These are phyloP conservation scores for Pachyrhynchus sulphureomaculatus DNA, from an alignment of 1,140 invertebrate genomes.

Conservation along the genomic window DNA sequence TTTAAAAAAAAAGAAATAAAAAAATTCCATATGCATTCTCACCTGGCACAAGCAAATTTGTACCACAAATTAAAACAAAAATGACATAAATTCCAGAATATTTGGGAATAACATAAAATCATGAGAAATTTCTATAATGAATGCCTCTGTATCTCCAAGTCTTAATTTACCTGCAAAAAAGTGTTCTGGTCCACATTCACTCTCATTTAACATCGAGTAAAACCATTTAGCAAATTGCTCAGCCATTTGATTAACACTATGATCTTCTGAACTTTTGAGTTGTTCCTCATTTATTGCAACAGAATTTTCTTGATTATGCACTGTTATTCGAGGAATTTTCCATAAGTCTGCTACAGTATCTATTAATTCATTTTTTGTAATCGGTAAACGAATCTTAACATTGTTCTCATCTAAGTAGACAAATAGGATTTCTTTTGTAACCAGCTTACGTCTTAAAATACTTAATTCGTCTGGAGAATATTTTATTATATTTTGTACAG, in stretches of 20 bases:
- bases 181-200: constrained; percentile 55
- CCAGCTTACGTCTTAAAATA: constrained; percentile 51
- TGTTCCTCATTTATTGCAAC: neutral
- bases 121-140: too few species aligned
- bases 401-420: constrained; percentile 52
- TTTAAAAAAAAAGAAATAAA: too few species aligned
- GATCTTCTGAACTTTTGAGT: neutral
- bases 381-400: constrained; percentile 47
- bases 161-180: constrained; percentile 55
- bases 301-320: neutral
- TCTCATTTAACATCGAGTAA: constrained; percentile 58
- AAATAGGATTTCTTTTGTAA: constrained; percentile 55
- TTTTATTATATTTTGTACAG: constrained; percentile 50
- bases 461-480: constrained; percentile 50
- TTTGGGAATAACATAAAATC: too few species aligned
- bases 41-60: too few species aligned
- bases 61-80: too few species aligned
- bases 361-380: constrained; percentile 54
- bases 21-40: too few species aligned
- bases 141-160: too few species aligned
- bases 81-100: too few species aligned
- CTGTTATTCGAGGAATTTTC: constrained; percentile 35
- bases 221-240: constrained; percentile 63
- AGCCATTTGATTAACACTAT: constrained; percentile 52
- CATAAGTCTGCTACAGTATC: constrained; percentile 51